Evolutionary conservation across 2,888 invertebrate genomes (phyloP), one percentile per base, ranked within the genome.

Genomic region (Ormyrus thymus): DNA sequence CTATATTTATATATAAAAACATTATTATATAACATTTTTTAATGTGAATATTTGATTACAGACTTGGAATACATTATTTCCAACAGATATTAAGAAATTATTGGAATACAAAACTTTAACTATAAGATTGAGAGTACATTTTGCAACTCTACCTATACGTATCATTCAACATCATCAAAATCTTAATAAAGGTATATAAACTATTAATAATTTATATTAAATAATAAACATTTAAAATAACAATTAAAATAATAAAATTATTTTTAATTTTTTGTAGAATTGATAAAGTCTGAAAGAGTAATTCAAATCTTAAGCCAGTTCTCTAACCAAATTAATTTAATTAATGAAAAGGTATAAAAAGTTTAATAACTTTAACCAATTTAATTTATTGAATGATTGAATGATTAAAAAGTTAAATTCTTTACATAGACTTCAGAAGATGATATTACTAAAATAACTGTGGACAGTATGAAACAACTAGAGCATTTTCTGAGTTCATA

Each of bases 401-500:
- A 51, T 53, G 29, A 48, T 8, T 73, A 15, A 61, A 15, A 62
- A 61, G 53, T 50, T n/a, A 46, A 29, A 7, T 15, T 65, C 13
- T 55, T 43, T 56, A 5, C 56, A n/a, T 13, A 82, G 82, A 76
- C 76, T 55, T 50, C 58, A 13, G 68, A 76, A 61, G 76, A 70
- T 59, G 78, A 78, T 29, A 9, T 56, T n/a, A 66, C 13, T 51
- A 75, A 58, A 56, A 58, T 76, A 69, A 73, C 46, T 53, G 58
- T 74, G 53, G 77, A 82, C n/a, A 82, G 83, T 48, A 90, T 90
- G 90, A 85, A 86, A 46, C 85, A 87, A 76, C 86, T 91, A 62
- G 86, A 89, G 65, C 81, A 83, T 45, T 91, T 90, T 84, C 84
- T 91, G 50, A 89, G 88, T 65, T 89, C 88, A n/a, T 85, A 87